phyloP scores from a whole-genome alignment of 2,888 invertebrate genomes.

The Xylota sylvarum region DNA sequence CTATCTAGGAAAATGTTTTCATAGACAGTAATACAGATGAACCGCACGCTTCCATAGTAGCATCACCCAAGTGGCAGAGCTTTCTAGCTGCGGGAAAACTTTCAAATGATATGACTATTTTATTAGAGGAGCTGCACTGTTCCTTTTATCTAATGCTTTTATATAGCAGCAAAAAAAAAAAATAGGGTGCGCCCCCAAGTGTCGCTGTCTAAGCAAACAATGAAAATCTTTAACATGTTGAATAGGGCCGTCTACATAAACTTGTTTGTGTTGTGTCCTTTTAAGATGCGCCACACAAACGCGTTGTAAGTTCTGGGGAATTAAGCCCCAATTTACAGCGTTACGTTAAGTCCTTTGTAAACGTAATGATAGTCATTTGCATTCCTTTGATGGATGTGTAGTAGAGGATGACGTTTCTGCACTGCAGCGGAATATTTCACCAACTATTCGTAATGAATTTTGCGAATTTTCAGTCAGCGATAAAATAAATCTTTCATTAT shows the following conservation, averaged over 20 bases:
- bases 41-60: neutral
- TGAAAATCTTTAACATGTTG: slow-evolving; percentile 8
- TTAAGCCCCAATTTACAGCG: neutral
- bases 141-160: neutral
- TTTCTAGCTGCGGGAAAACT: slow-evolving; percentile 5
- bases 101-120: slow-evolving; percentile 58
- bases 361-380: slow-evolving; percentile 2
- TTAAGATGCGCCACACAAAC: neutral
- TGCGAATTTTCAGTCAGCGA: neutral
- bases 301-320: neutral
- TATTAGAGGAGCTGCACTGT: slow-evolving; percentile 34
- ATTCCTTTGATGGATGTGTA: neutral
- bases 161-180: neutral
- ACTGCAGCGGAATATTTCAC: neutral
- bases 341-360: neutral
- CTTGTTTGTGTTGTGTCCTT: slow-evolving; percentile 1
- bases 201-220: slow-evolving; percentile 9
- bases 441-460: neutral
- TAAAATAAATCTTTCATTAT: neutral
- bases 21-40: slow-evolving; percentile 25
- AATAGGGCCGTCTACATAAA: slow-evolving; percentile 6
- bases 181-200: neutral
- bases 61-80: neutral
- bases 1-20: slow-evolving; percentile 55
- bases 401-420: neutral